phyloP scores from a whole-genome alignment of 2,113 vertebrate genomes.

The Uria lomvia region DNA sequence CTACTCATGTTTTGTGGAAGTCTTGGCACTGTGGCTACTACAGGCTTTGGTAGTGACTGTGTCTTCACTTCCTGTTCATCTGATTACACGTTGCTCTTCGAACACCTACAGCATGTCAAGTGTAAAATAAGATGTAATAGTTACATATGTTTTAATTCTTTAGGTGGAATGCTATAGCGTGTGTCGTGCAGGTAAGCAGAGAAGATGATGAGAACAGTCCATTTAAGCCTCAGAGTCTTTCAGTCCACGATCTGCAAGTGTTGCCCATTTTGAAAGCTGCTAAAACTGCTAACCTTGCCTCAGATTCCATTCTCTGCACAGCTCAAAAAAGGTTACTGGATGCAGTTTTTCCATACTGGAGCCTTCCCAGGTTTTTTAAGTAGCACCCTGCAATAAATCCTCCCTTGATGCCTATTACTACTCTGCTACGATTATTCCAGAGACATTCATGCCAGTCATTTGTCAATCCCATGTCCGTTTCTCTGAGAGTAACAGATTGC shows the following conservation, averaged over 20 bases:
- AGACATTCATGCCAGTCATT: neutral
- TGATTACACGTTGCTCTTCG: neutral
- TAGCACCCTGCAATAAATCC: neutral
- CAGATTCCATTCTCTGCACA: neutral
- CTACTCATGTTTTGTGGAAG: neutral
- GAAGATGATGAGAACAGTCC: neutral
- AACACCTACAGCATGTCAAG: neutral
- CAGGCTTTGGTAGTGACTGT: neutral
- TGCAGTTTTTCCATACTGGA: neutral
- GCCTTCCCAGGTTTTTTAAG: neutral
- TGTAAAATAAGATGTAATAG: neutral
- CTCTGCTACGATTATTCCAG: neutral
- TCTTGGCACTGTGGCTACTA: neutral
- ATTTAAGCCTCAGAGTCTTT: neutral
- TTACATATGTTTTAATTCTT: neutral
- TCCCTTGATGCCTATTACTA: neutral
- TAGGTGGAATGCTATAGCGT: neutral
- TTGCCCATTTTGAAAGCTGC: neutral
- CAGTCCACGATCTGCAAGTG: neutral
- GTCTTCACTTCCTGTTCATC: neutral
- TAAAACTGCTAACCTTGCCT: neutral
- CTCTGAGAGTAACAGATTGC: neutral
- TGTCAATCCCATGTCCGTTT: neutral
- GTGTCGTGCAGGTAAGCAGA: neutral
- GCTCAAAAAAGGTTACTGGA: neutral